Evolutionary conservation across 2,797 vertebrate genomes (phyloP).

Genomic region (Amniataba percoides): DNA sequence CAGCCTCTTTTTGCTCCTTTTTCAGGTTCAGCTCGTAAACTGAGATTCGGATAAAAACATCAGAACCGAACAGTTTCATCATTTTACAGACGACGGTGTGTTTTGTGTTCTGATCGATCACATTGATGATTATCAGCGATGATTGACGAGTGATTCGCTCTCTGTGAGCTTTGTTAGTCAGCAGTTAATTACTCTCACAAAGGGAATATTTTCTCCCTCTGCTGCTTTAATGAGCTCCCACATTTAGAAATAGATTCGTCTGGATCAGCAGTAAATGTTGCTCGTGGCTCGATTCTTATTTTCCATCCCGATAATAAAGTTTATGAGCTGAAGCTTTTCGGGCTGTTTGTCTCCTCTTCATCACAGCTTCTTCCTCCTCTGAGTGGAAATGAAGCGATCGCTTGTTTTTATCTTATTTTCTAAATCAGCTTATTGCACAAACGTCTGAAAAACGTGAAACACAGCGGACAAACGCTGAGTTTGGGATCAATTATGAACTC

Average conservation of each 20-base stretch:
- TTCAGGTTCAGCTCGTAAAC: no score
- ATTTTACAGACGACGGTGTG: no score
- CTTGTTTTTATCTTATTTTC: neutral
- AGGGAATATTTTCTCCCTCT: slow-evolving; percentile 18
- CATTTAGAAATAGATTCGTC: slow-evolving; percentile 15
- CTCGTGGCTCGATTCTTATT: slow-evolving; percentile 28
- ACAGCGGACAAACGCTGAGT: no score
- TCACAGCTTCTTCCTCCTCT: neutral
- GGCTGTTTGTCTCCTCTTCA: slow-evolving; percentile 25
- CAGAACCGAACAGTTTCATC: no score
- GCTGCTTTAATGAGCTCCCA: slow-evolving; percentile 28
- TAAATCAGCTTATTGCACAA: no score
- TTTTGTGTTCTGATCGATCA: neutral
- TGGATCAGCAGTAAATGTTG: slow-evolving; percentile 31
- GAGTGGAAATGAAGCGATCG: neutral
- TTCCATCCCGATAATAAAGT: slow-evolving; percentile 31
- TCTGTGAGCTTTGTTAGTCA: slow-evolving; percentile 19
- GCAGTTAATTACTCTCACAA: slow-evolving; percentile 15
- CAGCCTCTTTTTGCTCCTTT: neutral
- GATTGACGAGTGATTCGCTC: neutral
- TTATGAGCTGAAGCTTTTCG: slow-evolving; percentile 18
- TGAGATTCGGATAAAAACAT: no score
- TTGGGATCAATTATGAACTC: no score
- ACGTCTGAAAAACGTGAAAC: no score
- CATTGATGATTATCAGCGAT: neutral